Conservation (phyloP, 2,888 invertebrate species). For the Drosophila ochracea region DNA sequence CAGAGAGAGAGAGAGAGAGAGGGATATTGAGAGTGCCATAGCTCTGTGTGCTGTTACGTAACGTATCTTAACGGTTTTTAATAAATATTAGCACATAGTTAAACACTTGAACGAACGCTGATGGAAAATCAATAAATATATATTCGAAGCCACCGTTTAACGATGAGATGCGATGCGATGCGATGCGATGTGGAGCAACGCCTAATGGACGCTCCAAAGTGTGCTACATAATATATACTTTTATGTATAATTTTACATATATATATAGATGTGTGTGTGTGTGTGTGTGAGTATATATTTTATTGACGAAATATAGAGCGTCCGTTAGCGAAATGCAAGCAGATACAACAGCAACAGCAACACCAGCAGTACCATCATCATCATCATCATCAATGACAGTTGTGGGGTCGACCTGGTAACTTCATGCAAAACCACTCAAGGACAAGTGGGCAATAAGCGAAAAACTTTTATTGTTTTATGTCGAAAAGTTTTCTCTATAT, state of each 20-base stretch:
- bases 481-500: slow-evolving; percentile 61
- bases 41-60: slow-evolving; percentile 56
- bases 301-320: slow-evolving; percentile 73
- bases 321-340: slow-evolving; percentile 27
- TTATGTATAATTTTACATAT: slow-evolving; percentile 2
- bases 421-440: slow-evolving; percentile 80
- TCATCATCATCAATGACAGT: slow-evolving; percentile 7
- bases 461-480: slow-evolving; percentile 82
- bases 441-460: slow-evolving; percentile 81
- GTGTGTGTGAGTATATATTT: slow-evolving; percentile 31
- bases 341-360: slow-evolving; percentile 3
- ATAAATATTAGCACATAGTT: slow-evolving; percentile 81
- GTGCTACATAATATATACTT: slow-evolving; percentile 38
- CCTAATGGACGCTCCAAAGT: slow-evolving; percentile 63
- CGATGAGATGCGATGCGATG: slow-evolving; percentile 5
- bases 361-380: neutral
- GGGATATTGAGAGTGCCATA: neutral
- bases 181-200: slow-evolving; percentile 14
- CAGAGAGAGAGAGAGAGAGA: slow-evolving; percentile 9
- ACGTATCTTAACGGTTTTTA: slow-evolving; percentile 64
- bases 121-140: slow-evolving; percentile 76
- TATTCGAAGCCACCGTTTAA: slow-evolving; percentile 22
- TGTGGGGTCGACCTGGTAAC: slow-evolving; percentile 34
- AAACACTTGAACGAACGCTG: slow-evolving; percentile 74
- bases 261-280: neutral